Evolutionary conservation across 2,888 invertebrate genomes (phyloP), one percentile per base, ranked within the genome.

Genomic region (Maniola hyperantus): DNA sequence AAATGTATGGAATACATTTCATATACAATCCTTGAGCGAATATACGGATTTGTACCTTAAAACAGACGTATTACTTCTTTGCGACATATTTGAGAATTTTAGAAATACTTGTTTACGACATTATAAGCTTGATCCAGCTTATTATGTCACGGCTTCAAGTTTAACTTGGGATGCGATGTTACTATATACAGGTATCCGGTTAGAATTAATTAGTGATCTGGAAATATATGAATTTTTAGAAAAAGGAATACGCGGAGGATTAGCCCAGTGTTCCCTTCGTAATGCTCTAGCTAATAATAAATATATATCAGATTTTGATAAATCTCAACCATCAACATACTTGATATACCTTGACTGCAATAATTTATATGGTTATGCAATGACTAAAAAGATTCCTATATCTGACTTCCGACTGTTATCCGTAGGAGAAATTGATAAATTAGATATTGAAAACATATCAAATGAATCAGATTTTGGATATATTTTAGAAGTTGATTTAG

Each of bases 11-110:
- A 4, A 51, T 26, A 5, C 11, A 26, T 51, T 51, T 51, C 7
- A 6, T 51, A 51, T 51, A 26, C 8, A 51, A 11, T 51, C 36
- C 6, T 6, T 51, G 4, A 50, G 61, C 51, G 61, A 39, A 51
- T 61, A 61, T 8, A 61, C 61, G 20, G 61, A 79, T 59, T 60
- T 76, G 33, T 79, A 77, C 64, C 50, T 74, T 15, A 75, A 74
- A 72, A 66, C 63, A 26, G 74, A 74, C 59, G 73, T 74, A 7
- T 50, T 73, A 67, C 44, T 77, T 36, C 57, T 79, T 55, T 68
- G 74, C 55, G 76, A 79, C 60, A 70, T 76, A 33, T 77, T 78
- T 64, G 74, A 79, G 72, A 76, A 75, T 53, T 78, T 77, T 69
- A 65, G 77, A 65, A 62, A 62, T 2, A 68, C 67, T 10, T 71